Evolutionary conservation across 2,888 invertebrate genomes (phyloP), one percentile per base, ranked within the genome.

Genomic region (Ophion ellenae): DNA sequence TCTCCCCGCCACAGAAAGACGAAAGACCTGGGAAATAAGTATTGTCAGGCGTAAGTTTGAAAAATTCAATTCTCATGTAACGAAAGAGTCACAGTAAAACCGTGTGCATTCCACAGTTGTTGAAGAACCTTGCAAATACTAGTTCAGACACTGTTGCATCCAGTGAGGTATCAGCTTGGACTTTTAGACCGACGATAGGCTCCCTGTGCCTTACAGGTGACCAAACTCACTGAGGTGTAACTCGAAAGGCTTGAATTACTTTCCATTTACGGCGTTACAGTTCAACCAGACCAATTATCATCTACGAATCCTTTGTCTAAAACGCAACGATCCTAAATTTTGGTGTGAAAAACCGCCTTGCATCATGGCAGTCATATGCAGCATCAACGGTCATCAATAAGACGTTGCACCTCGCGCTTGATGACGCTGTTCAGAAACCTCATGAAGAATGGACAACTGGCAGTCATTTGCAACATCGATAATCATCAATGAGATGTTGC

Each of bases 1-100:
- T 64, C 76, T 47, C 67, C 24, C 40, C 69, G 64, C 61, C 45
- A 61, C 76, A 80, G 74, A 80, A 67, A 85, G 75, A 82, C 61
- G 79, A 82, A 85, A 78, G 75, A 78, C 59, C 78, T 74, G 45
- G 66, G 59, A 53, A 17, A 59, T 61, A 70, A 64, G 71, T 57
- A 45, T 53, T 45, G n/a, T 40, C 71, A 45, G 28, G 59, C 78
- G 59, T 67, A 80, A 75, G 79, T 83, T 83, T 73, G 66, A 24
- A 57, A 40, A 57, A 79, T 79, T 79, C 40, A 84, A 84, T 84
- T 70, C 63, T 66, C 71, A 45, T 32, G n/a, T 17, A 28, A 20
- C 17, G 28, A 61, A 57, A 70, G 40, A 80, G 66, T 67, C 64
- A 63, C 67, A 73, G 71, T 20, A 45, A 70, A 80, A 40, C 40